phyloP scores from a whole-genome alignment of 2,797 vertebrate genomes.

The Anabacerthia variegaticeps region DNA sequence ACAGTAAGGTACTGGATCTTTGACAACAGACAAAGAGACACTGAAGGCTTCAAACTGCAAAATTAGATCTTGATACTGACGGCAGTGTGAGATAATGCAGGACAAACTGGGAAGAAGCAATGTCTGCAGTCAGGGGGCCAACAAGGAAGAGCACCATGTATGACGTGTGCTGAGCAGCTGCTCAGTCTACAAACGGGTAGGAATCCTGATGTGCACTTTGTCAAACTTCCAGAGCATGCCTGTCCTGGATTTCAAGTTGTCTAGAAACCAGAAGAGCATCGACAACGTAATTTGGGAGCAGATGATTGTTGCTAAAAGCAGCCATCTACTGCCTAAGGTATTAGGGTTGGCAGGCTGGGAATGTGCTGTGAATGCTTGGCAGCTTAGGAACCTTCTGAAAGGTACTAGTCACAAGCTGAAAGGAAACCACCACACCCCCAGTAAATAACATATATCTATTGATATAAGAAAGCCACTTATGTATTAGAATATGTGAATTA shows the following conservation, averaged over 20 bases:
- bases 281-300: background rate
- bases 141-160: background rate
- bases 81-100: background rate
- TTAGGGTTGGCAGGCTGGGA: background rate
- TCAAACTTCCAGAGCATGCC: background rate
- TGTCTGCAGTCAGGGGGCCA: background rate
- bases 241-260: background rate
- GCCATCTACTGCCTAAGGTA: background rate
- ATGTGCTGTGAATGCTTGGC: background rate
- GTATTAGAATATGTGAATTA: too few relatives aligned
- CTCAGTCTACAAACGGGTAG: background rate
- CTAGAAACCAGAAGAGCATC: background rate
- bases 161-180: background rate
- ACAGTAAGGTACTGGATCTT: background rate
- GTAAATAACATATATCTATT: background rate
- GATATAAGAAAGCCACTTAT: too few relatives aligned
- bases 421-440: background rate
- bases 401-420: background rate
- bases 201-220: background rate
- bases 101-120: background rate
- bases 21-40: background rate
- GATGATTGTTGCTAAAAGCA: conserved; percentile 5
- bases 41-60: background rate
- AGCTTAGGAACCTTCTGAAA: background rate
- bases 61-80: background rate